Evolutionary conservation across 2,888 invertebrate genomes (phyloP), one percentile per base, ranked within the genome.

Genomic region (Gortyna flavago): DNA sequence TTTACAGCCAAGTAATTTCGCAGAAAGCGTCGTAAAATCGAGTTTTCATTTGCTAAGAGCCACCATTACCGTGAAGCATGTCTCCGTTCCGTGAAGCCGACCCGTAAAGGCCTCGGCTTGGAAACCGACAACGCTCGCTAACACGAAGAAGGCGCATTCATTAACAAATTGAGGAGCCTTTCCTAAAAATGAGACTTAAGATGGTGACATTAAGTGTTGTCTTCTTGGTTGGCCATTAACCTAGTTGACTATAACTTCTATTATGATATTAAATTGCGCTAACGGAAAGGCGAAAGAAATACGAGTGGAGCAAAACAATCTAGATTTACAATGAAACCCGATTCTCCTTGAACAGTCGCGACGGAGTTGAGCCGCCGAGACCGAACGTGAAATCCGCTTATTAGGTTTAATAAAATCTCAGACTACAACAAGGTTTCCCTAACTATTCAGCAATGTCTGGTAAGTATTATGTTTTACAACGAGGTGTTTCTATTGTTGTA

Each of bases 31-130:
- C 93, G 91, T 95, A 94, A 95, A 95, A 95, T 94, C 89, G 91
- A 93, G 91, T 94, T 94, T 95, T 95, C 93, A 95, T 95, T 95
- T 92, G 93, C 93, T 94, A 95, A 95, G 93, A 94, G 95, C 93
- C 79, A 86, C 91, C 89, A 92, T 93, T 93, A 92, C 89, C 84
- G 87, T 90, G 90, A 91, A 85, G 83, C 91, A 90, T 91, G 93
- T 91, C 92, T 91, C 88, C 85, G 88, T 92, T 90, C 89, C 91
- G 89, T 92, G 92, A 91, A 92, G 89, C 83, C 78, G 85, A 85
- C 81, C 89, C 89, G 90, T 92, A 91, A 92, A 93, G 88, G 86
- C 85, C 79, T 76, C 83, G 78, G 61, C 71, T 81, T 76, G 79
- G 44, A 77, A 68, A 75, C 75, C 71, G 65, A 66, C 79, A 72